Percentiles rank a stretch among this genome's conserved stretches.
Conservation (phyloP, 1,140 invertebrate genomes). For the Maniola jurtina region DNA sequence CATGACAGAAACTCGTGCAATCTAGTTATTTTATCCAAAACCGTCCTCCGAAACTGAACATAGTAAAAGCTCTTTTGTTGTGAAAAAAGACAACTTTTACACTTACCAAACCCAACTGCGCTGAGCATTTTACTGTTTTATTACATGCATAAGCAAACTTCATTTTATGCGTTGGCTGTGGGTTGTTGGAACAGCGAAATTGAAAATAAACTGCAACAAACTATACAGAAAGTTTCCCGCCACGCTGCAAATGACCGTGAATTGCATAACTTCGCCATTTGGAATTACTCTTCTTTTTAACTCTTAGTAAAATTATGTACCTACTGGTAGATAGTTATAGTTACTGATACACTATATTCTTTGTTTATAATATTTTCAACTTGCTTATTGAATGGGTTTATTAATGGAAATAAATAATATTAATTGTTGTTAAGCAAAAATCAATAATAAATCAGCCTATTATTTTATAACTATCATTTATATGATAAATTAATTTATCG, state of each 20-base stretch:
- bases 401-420: no score
- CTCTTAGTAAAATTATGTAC: neutral
- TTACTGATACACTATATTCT: no score
- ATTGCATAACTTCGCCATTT: conserved; percentile 44
- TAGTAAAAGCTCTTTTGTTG: no score
- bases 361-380: no score
- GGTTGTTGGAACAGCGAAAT: conserved; percentile 34
- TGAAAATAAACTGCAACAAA: conserved; percentile 42
- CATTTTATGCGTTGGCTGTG: conserved; percentile 2
- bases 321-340: no score
- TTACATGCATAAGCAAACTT: conserved; percentile 9
- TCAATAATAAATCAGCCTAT: no score
- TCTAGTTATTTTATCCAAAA: no score
- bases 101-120: neutral
- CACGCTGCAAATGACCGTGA: conserved; percentile 43
- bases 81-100: neutral
- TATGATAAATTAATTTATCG: no score
- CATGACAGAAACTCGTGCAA: no score
- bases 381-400: no score
- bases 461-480: no score
- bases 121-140: conserved; percentile 2
- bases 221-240: conserved; percentile 38
- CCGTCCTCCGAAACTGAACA: neutral
- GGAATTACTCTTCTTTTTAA: conserved; percentile 1
- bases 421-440: no score